These are phyloP conservation scores for Uropsilus gracilis DNA, from an alignment of 2,113 vertebrate species.

Conservation along the genomic window DNA sequence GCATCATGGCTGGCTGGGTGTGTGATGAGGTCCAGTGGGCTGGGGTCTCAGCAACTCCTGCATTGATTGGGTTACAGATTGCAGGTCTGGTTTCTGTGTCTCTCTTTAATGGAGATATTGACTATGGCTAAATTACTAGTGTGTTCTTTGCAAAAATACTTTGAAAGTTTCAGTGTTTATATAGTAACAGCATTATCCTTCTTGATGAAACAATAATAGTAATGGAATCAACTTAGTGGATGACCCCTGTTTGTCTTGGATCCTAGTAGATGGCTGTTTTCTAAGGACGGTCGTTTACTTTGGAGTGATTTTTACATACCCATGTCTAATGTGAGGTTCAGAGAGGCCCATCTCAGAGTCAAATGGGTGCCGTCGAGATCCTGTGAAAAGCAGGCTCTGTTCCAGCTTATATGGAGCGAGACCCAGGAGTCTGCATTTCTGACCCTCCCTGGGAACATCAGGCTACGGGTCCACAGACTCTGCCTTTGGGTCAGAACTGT, in stretches of 20 bases:
- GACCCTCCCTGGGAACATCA: rapidly evolving
- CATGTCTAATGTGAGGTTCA: background rate
- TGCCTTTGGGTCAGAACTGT: background rate
- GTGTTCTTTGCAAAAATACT: background rate
- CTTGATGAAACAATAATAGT: background rate
- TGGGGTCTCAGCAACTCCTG: background rate
- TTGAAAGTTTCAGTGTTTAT: background rate
- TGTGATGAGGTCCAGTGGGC: background rate
- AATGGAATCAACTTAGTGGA: background rate
- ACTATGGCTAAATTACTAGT: background rate
- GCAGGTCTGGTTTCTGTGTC: background rate
- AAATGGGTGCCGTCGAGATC: background rate
- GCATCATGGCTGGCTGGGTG: too few species aligned
- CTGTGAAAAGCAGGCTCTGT: background rate
- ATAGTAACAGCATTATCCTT: background rate
- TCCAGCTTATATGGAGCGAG: background rate
- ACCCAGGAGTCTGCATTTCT: background rate
- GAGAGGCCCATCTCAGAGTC: background rate
- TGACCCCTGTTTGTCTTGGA: background rate
- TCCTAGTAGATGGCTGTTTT: background rate
- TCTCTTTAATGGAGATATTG: background rate
- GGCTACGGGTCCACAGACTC: background rate
- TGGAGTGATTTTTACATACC: background rate
- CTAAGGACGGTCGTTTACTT: background rate
- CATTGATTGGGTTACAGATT: background rate